phyloP scores from a whole-genome alignment of 2,797 vertebrate genomes.

The Thaleichthys pacificus region DNA sequence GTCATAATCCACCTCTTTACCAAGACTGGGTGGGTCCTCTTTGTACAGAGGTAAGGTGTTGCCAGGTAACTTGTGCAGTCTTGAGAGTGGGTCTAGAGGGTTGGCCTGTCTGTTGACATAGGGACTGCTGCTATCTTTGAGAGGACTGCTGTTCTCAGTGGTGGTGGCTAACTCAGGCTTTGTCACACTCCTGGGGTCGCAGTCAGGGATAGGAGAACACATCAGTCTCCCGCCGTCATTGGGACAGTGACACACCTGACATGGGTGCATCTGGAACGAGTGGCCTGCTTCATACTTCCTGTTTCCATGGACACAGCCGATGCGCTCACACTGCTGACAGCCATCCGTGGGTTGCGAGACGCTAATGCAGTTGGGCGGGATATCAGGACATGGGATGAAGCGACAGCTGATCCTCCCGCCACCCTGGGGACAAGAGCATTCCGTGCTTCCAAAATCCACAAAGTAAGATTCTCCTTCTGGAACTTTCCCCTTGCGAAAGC shows the following conservation, averaged over 20 bases:
- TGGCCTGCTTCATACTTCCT: constrained; percentile 89
- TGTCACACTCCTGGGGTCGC: constrained; percentile 51
- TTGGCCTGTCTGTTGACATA: constrained; percentile 76
- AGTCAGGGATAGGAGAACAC: constrained; percentile 86
- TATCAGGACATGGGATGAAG: constrained; percentile 90
- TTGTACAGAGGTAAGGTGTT: constrained; percentile 33
- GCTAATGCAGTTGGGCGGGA: constrained; percentile 89
- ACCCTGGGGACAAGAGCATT: constrained; percentile 88
- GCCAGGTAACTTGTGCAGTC: constrained; percentile 58
- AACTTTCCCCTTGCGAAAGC: constrained; percentile 87
- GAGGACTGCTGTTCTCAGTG: constrained; percentile 65
- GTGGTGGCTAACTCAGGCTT: constrained; percentile 58
- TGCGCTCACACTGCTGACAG: constrained; percentile 81
- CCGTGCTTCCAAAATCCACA: constrained; percentile 94
- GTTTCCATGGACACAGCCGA: constrained; percentile 82
- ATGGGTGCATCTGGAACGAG: constrained; percentile 83
- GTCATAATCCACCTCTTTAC: constrained; percentile 69
- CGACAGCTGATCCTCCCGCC: constrained; percentile 91
- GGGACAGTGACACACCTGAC: constrained; percentile 91
- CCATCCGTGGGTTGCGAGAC: constrained; percentile 78
- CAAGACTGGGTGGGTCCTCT: constrained; percentile 56
- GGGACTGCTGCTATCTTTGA: constrained; percentile 72
- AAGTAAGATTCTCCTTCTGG: constrained; percentile 90
- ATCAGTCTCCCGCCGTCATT: constrained; percentile 84
- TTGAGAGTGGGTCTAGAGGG: constrained; percentile 56